phyloP scores from a whole-genome alignment of 2,888 invertebrate genomes.

The Orthosia cruda region DNA sequence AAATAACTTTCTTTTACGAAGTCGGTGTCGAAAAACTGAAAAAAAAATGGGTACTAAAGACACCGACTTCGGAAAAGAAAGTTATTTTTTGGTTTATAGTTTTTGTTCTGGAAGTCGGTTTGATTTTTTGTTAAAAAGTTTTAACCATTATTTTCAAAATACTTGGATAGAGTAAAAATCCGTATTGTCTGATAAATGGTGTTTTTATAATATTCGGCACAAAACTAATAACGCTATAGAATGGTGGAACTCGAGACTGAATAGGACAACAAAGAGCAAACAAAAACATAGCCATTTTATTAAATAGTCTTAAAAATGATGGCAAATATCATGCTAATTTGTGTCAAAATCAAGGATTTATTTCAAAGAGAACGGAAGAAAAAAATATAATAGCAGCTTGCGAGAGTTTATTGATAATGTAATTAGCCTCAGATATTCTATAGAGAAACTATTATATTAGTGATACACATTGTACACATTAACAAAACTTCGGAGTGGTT shows the following conservation, averaged over 20 bases:
- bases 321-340: background rate
- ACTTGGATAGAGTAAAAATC: constrained; percentile 18
- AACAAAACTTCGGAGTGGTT: too few species aligned
- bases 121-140: constrained; percentile 12
- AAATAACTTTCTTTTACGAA: too few species aligned
- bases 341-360: too few species aligned
- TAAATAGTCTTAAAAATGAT: constrained; percentile 34
- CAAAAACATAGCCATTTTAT: constrained; percentile 34
- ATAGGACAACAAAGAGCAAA: constrained; percentile 32
- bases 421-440: too few species aligned
- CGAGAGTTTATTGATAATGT: background rate
- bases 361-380: too few species aligned
- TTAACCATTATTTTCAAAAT: constrained; percentile 13
- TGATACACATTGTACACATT: too few species aligned
- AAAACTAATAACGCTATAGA: constrained; percentile 33
- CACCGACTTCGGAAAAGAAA: too few species aligned
- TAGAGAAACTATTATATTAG: too few species aligned
- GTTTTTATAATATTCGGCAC: constrained; percentile 29
- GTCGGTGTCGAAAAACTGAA: too few species aligned
- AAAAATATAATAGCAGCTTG: background rate
- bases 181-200: constrained; percentile 32
- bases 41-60: too few species aligned
- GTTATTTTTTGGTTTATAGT: too few species aligned
- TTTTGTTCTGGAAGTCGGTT: too few species aligned
- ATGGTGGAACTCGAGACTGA: constrained; percentile 37